These are phyloP conservation scores for Patella caerulea DNA, from an alignment of 2,888 invertebrate species.

Conservation along the genomic window DNA sequence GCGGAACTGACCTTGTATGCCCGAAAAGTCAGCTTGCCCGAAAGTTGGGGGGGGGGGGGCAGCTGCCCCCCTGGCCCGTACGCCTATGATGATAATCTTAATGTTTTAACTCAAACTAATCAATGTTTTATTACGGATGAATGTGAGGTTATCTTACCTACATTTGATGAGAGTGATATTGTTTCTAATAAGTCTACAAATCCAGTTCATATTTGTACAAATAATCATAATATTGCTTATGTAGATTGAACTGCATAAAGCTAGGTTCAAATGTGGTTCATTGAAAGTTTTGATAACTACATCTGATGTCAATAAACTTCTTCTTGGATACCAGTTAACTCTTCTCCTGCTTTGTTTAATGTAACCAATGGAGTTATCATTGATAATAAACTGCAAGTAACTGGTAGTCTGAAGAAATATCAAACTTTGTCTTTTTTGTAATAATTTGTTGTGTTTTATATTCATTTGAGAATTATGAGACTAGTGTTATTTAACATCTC, in stretches of 20 bases:
- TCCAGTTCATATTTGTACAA: neutral
- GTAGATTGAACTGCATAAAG: neutral
- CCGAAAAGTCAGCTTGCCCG: neutral
- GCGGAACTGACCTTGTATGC: neutral
- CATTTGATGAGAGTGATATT: constrained; percentile 1
- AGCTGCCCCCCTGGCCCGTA: too few relatives aligned
- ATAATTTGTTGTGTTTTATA: neutral
- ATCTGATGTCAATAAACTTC: neutral
- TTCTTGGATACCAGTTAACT: neutral
- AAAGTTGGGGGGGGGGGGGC: too few relatives aligned
- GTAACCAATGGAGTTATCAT: neutral
- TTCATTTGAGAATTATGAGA: neutral
- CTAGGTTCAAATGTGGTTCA: neutral
- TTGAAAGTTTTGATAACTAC: neutral
- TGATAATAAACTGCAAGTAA: neutral
- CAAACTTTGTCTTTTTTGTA: neutral
- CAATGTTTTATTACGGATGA: neutral
- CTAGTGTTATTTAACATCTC: neutral
- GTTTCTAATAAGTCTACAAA: neutral
- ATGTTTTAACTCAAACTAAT: neutral
- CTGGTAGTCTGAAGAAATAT: neutral
- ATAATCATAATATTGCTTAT: too few relatives aligned
- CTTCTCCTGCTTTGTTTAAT: neutral
- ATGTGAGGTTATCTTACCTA: neutral
- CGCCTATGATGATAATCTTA: too few relatives aligned